Evolutionary conservation across 2,888 invertebrate species (phyloP).

Genomic region (Drymonia ruficornis): DNA sequence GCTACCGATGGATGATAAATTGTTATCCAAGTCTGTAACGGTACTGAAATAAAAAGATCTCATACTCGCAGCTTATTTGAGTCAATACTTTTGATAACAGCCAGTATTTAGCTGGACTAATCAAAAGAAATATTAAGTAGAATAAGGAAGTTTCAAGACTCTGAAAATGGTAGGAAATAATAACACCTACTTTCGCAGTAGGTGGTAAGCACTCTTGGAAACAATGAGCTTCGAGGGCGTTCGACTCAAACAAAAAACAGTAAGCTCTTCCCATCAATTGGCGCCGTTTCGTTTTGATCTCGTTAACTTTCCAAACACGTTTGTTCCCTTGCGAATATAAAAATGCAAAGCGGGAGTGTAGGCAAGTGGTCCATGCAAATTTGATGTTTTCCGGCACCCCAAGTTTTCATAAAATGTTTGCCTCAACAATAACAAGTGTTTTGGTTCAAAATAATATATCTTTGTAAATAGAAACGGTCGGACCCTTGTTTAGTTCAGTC

Average conservation of each 20-base stretch:
- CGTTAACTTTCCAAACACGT: constrained; percentile 62
- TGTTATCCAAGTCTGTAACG: too few species aligned
- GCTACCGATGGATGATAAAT: not conserved
- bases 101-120: not conserved
- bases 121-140: not conserved
- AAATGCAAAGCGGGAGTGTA: constrained; percentile 60
- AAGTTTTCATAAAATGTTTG: constrained; percentile 31
- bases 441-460: constrained; percentile 6
- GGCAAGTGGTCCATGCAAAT: constrained; percentile 63
- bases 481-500: too few species aligned
- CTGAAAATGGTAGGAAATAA: not conserved
- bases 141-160: not conserved
- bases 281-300: constrained; percentile 48
- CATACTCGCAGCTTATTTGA: too few species aligned
- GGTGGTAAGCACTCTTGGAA: not conserved
- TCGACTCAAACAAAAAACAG: not conserved
- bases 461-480: too few species aligned
- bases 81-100: too few species aligned
- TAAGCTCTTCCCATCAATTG: constrained; percentile 37
- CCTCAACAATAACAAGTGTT: constrained; percentile 24
- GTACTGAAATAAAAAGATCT: too few species aligned
- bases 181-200: not conserved
- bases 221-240: not conserved
- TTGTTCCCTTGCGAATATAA: constrained; percentile 55
- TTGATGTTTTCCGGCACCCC: constrained; percentile 46